Evolutionary conservation across 1,140 invertebrate genomes (phyloP).

Genomic region (Holotrichia oblita): DNA sequence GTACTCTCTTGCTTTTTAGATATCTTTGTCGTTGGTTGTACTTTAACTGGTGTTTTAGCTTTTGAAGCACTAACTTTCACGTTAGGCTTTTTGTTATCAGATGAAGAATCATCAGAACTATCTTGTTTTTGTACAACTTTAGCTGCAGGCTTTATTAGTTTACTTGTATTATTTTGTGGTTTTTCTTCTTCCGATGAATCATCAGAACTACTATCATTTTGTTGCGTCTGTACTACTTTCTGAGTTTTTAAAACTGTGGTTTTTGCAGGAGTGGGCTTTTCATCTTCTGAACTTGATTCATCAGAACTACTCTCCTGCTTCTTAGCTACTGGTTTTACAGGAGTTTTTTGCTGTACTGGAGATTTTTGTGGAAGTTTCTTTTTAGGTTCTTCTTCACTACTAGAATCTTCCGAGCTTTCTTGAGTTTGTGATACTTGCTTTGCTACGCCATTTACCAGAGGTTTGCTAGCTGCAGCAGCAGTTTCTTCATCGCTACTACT

Average conservation of each 20-base stretch:
- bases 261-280: constrained; percentile 22
- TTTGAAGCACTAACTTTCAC: not conserved
- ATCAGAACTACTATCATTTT: constrained; percentile 59
- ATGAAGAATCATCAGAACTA: constrained; percentile 54
- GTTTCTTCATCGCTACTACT: constrained; percentile 53
- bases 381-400: constrained; percentile 27
- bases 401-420: constrained; percentile 30
- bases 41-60: constrained; percentile 48
- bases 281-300: constrained; percentile 54
- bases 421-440: constrained; percentile 39
- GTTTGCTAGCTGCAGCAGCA: constrained; percentile 42
- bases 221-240: not conserved
- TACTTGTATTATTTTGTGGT: not conserved
- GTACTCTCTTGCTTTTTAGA: constrained; percentile 54
- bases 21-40: constrained; percentile 31
- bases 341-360: not conserved
- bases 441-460: constrained; percentile 45
- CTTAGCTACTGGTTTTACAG: constrained; percentile 46
- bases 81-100: constrained; percentile 45
- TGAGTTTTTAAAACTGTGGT: not conserved
- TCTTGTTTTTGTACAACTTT: constrained; percentile 48
- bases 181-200: constrained; percentile 54
- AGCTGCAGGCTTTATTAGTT: constrained; percentile 10
- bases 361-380: not conserved
- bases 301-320: constrained; percentile 54